Percentiles rank a stretch among this genome's conserved stretches.
These are phyloP conservation scores for Hyles lineata DNA, from an alignment of 2,888 invertebrate species.

Conservation along the genomic window DNA sequence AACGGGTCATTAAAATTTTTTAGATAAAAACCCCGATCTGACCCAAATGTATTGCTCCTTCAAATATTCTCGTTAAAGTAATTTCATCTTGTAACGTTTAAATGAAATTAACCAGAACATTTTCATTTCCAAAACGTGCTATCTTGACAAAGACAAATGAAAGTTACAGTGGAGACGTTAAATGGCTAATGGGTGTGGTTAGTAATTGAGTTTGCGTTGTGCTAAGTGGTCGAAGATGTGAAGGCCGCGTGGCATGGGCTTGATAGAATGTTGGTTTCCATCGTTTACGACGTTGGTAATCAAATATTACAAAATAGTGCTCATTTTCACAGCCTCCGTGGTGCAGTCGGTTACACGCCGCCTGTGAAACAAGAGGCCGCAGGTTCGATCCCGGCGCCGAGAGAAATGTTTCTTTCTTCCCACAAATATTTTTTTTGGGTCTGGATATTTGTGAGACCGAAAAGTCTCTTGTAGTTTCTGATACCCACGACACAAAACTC, in stretches of 20 bases:
- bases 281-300: neutral
- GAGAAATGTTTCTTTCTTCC: too few species aligned
- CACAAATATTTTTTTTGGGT: too few species aligned
- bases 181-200: slow-evolving; percentile 36
- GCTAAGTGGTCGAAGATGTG: slow-evolving; percentile 36
- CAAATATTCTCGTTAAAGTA: neutral
- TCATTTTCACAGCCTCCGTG: too few species aligned
- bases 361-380: too few species aligned
- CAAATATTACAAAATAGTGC: too few species aligned
- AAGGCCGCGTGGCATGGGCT: neutral
- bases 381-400: too few species aligned
- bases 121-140: slow-evolving; percentile 21
- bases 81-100: slow-evolving; percentile 12
- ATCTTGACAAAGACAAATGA: slow-evolving; percentile 51
- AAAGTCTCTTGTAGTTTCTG: too few species aligned
- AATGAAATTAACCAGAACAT: slow-evolving; percentile 20
- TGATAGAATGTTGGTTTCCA: neutral
- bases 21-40: neutral
- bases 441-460: too few species aligned
- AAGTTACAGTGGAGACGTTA: slow-evolving; percentile 47
- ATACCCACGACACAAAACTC: too few species aligned
- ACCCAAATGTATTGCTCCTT: neutral
- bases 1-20: neutral
- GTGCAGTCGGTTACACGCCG: too few species aligned
- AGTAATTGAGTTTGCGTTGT: slow-evolving; percentile 43